phyloP scores from a whole-genome alignment of 2,797 vertebrate species.

The Myiothlypis coronata region DNA sequence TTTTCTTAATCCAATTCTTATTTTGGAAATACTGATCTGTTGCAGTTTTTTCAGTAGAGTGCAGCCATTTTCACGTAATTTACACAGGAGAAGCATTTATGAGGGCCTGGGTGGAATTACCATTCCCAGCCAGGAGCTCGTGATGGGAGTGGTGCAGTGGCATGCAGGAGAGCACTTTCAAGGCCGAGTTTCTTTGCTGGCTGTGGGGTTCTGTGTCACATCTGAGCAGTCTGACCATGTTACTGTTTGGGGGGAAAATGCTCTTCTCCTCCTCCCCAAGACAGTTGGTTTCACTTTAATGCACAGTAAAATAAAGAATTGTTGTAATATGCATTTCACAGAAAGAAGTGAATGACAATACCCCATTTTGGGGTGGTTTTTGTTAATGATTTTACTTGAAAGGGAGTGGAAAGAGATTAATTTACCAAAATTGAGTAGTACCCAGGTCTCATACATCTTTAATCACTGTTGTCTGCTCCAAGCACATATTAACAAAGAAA shows the following conservation, averaged over 20 bases:
- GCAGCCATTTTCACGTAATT: not conserved
- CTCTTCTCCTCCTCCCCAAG: not conserved
- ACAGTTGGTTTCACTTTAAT: not conserved
- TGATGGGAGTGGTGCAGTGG: not conserved
- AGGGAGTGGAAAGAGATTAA: not conserved
- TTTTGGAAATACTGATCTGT: not conserved
- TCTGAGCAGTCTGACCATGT: not conserved
- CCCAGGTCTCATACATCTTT: not conserved
- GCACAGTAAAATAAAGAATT: not conserved
- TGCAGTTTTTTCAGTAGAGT: not conserved
- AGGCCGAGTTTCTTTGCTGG: accelerated
- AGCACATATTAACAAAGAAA: not conserved
- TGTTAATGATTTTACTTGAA: not conserved
- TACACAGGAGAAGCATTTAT: conserved; percentile 7
- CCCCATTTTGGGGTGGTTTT: accelerated
- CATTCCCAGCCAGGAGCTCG: not conserved
- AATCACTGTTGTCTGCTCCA: not conserved
- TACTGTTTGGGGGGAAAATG: not conserved
- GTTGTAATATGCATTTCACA: not conserved
- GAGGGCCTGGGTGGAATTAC: conserved; percentile 15
- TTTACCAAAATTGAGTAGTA: not conserved
- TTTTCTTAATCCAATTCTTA: not conserved
- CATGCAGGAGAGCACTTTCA: not conserved
- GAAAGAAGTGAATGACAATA: not conserved
- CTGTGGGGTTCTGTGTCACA: not conserved